Conservation (phyloP, 2,113 vertebrate genomes). For the Tragelaphus buxtoni region DNA sequence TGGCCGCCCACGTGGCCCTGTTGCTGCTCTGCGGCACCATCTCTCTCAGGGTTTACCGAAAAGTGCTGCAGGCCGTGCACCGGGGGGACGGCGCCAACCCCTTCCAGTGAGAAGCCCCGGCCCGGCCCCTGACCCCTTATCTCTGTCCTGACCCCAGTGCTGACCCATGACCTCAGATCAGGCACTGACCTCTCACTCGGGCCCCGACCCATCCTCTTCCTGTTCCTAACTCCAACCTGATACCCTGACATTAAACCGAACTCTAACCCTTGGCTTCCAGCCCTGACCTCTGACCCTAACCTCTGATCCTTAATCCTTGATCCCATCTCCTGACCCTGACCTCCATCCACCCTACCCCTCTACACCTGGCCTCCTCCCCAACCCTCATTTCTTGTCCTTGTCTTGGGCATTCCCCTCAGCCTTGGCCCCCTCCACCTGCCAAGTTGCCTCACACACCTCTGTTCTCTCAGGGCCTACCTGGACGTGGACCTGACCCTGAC, state of each 20-base stretch:
- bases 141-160: not conserved
- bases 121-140: not conserved
- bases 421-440: not conserved
- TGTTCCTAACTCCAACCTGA: not conserved
- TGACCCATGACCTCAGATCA: not conserved
- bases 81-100: conserved; percentile 85
- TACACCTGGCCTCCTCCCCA: not conserved
- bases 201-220: not conserved
- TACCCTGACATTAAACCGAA: not conserved
- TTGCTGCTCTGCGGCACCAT: conserved; percentile 86
- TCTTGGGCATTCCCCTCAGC: not conserved
- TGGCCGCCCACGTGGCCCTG: conserved; percentile 86
- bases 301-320: not conserved
- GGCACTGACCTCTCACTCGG: not conserved
- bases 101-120: conserved; percentile 85
- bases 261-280: not conserved
- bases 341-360: not conserved
- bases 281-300: not conserved
- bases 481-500: conserved; percentile 86
- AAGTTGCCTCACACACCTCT: not conserved
- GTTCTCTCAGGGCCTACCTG: conserved; percentile 82
- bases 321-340: not conserved
- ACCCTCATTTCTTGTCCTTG: not conserved
- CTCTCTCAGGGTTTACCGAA: conserved; percentile 88
- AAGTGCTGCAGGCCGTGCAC: conserved; percentile 81